A percentile compares a stretch with the other conserved stretches of the same genome.
phyloP scores from a whole-genome alignment of 2,113 vertebrate genomes.

The Anarrhichthys ocellatus region DNA sequence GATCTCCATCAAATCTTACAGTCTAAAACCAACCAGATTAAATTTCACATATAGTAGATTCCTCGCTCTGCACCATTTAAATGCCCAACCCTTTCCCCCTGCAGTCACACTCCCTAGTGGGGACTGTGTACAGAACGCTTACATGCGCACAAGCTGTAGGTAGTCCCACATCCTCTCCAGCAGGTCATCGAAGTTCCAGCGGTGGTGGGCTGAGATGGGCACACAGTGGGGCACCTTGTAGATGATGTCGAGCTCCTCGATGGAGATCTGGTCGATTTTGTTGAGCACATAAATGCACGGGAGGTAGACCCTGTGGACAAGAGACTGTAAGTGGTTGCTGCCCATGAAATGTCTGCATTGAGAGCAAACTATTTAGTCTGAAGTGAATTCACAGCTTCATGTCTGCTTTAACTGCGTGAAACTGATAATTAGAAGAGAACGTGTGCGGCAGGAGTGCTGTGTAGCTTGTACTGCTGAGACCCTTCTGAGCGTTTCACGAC shows the following conservation, averaged over 20 bases:
- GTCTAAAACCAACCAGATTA: not conserved
- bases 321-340: slow-evolving; percentile 1
- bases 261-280: slow-evolving; percentile 99
- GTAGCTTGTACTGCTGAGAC: not conserved
- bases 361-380: not conserved
- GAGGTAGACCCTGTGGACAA: slow-evolving; percentile 91
- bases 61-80: not conserved
- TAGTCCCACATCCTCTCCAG: slow-evolving; percentile 98
- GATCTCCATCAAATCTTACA: slow-evolving; percentile 16
- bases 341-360: not conserved
- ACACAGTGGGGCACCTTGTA: slow-evolving; percentile 99
- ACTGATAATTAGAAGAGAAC: not conserved
- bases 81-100: not conserved
- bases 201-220: slow-evolving; percentile 97
- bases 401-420: not conserved
- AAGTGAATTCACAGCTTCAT: not conserved
- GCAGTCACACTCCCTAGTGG: not conserved
- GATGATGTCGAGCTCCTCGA: slow-evolving; percentile 97
- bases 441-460: not conserved
- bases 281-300: slow-evolving; percentile 98
- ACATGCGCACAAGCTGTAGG: slow-evolving; percentile 95
- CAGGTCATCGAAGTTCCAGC: slow-evolving; percentile 99
- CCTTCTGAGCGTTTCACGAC: not conserved
- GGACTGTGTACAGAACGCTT: slow-evolving; percentile 68
- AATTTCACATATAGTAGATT: not conserved